Conservation (phyloP, 1,140 invertebrate species). For the Diorhabda carinulata region DNA sequence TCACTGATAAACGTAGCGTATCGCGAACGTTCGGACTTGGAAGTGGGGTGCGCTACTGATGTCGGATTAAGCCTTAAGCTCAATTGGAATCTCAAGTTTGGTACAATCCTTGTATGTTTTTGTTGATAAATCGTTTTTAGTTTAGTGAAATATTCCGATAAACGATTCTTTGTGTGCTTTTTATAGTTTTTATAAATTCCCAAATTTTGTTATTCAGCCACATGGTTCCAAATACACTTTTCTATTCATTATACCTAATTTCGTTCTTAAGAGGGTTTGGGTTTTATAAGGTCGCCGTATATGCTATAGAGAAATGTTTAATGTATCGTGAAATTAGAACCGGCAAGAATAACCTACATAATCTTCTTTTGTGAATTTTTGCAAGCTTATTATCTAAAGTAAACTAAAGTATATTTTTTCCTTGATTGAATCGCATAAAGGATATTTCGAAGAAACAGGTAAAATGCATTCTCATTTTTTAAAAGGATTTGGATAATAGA, state of each 20-base stretch:
- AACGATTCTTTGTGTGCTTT: too few relatives aligned
- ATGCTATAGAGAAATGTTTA: conserved; percentile 33
- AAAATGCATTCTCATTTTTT: neutral
- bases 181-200: too few relatives aligned
- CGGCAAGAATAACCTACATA: conserved; percentile 40
- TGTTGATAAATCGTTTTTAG: too few relatives aligned
- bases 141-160: too few relatives aligned
- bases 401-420: neutral
- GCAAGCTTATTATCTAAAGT: conserved; percentile 27
- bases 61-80: too few relatives aligned
- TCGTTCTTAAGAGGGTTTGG: conserved; percentile 21
- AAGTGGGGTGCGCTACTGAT: too few relatives aligned
- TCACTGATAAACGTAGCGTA: too few relatives aligned
- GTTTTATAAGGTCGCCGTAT: conserved; percentile 11
- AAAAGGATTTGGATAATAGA: too few relatives aligned
- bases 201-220: too few relatives aligned
- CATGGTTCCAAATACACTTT: neutral
- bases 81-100: too few relatives aligned
- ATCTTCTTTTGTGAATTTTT: conserved; percentile 33
- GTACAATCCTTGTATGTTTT: too few relatives aligned
- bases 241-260: conserved; percentile 13
- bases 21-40: too few relatives aligned
- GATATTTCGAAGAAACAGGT: neutral
- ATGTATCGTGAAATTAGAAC: conserved; percentile 41
- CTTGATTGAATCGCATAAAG: neutral